Percentiles rank a stretch among this genome's conserved stretches.
phyloP scores from a whole-genome alignment of 1,140 invertebrate genomes.

The Pachypeltis micranthus region DNA sequence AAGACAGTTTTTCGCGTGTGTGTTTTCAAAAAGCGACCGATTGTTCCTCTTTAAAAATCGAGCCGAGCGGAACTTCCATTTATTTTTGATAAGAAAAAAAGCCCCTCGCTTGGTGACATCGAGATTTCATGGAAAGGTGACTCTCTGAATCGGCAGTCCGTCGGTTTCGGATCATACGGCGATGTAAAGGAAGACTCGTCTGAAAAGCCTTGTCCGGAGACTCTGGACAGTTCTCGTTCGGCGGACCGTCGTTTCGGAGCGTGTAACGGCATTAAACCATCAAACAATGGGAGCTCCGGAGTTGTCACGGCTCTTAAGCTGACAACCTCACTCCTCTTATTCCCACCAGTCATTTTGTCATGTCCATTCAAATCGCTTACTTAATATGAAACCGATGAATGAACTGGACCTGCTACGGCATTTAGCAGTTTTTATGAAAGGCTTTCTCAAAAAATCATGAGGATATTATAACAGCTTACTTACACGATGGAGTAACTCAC shows the following conservation, averaged over 20 bases:
- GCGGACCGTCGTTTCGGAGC: neutral
- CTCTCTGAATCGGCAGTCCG: neutral
- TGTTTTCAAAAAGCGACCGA: too few species aligned
- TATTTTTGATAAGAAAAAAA: too few species aligned
- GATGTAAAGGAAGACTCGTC: neutral
- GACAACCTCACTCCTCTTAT: neutral
- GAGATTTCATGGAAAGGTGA: constrained; percentile 7
- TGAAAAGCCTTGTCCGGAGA: neutral
- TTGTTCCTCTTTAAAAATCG: too few species aligned
- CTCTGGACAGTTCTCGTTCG: neutral
- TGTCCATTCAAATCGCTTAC: neutral
- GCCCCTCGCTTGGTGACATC: too few species aligned
- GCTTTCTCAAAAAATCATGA: neutral
- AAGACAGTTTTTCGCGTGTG: too few species aligned
- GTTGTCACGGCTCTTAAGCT: constrained; percentile 7
- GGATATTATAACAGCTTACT: too few species aligned
- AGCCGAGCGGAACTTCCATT: too few species aligned
- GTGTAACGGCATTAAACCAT: constrained; percentile 8
- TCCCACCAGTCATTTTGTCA: neutral
- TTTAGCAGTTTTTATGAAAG: too few species aligned
- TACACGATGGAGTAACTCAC: too few species aligned
- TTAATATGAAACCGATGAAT: constrained; percentile 6
- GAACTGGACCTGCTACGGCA: too few species aligned
- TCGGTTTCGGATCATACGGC: neutral
- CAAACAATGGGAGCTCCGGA: constrained; percentile 4